Conservation (phyloP, 2,797 vertebrate species). For the Lerista edwardsae region DNA sequence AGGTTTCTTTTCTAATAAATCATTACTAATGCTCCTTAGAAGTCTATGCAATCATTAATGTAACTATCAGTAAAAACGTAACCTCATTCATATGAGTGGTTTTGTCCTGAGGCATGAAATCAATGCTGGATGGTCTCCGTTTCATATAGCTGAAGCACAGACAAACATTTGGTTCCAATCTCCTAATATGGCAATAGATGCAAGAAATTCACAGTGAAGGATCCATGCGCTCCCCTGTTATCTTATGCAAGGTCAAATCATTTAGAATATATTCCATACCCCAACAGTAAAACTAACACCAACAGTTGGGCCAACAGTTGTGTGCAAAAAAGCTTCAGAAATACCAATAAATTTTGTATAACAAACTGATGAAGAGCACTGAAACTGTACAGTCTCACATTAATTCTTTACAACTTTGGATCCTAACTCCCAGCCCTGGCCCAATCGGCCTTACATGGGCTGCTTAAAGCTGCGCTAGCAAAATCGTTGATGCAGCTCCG, state of each 20-base stretch:
- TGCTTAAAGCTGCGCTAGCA: too few species aligned
- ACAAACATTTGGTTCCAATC: constrained; percentile 19
- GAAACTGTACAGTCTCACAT: not conserved
- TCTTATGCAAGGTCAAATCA: constrained; percentile 13
- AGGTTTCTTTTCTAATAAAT: not conserved
- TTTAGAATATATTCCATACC: constrained; percentile 19
- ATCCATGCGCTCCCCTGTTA: constrained; percentile 9
- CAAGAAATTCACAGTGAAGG: not conserved
- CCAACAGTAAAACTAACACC: not conserved
- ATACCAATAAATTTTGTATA: not conserved
- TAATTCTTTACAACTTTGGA: too few species aligned
- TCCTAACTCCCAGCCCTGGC: too few species aligned
- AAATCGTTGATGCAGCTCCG: too few species aligned
- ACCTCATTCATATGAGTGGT: not conserved
- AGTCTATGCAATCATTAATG: not conserved
- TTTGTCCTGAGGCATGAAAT: not conserved
- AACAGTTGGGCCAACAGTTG: not conserved
- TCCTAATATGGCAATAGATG: constrained; percentile 24
- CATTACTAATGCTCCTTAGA: not conserved
- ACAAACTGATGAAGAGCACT: not conserved
- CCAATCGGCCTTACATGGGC: too few species aligned
- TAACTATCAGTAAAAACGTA: not conserved
- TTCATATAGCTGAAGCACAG: not conserved
- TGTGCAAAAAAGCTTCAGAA: not conserved
- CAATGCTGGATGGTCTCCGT: not conserved